A percentile compares a stretch with the other conserved stretches of the same genome.
These are phyloP conservation scores for Pyrrhia umbra DNA, from an alignment of 2,888 invertebrate species.

Conservation along the genomic window DNA sequence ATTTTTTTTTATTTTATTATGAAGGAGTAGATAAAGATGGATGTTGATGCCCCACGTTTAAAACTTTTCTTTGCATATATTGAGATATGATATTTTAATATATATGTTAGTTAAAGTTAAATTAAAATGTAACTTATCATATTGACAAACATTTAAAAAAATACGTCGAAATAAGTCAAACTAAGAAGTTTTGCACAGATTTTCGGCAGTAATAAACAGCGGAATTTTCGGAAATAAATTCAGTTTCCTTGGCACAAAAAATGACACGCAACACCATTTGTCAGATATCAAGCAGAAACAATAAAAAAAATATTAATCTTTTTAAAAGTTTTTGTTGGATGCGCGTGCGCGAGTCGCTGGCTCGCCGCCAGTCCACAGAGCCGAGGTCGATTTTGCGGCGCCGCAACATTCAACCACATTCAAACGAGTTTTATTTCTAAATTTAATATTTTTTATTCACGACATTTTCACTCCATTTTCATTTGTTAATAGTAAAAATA, in stretches of 20 bases:
- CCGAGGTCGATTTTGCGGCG: constrained; percentile 82
- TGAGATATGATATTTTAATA: no score
- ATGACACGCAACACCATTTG: constrained; percentile 42
- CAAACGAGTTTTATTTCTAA: constrained; percentile 77
- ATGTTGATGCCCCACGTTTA: no score
- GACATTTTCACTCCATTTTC: constrained; percentile 14
- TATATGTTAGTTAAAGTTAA: no score
- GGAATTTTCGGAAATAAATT: constrained; percentile 17
- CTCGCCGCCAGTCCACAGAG: constrained; percentile 78
- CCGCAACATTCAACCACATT: constrained; percentile 83
- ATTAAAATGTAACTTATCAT: no score
- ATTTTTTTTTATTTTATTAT: no score
- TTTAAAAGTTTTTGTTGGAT: constrained; percentile 60
- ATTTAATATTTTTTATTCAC: constrained; percentile 44
- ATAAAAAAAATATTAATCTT: constrained; percentile 64
- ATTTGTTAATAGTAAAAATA: constrained; percentile 17
- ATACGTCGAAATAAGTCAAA: no score
- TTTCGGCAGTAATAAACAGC: constrained; percentile 13
- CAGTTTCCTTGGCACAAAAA: constrained; percentile 15
- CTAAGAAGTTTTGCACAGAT: no score
- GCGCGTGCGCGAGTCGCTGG: constrained; percentile 81
- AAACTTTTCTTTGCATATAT: no score
- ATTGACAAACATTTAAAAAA: no score
- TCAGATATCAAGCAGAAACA: constrained; percentile 61
- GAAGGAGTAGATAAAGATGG: no score